These are phyloP conservation scores for Trididemnum clinides DNA, from an alignment of 23 tunicate species.

Conservation along the genomic window DNA sequence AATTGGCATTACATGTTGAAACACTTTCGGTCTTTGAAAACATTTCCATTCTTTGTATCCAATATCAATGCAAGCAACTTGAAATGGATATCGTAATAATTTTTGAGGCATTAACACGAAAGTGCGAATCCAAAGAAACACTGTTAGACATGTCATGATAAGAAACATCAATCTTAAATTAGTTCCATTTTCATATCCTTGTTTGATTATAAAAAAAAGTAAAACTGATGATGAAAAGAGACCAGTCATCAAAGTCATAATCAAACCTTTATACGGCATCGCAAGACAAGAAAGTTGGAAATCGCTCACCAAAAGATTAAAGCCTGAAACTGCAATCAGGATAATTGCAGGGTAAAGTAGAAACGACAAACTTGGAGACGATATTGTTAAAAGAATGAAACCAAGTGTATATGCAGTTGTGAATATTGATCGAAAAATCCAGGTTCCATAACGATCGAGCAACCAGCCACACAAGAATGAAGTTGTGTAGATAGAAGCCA, in stretches of 20 bases:
- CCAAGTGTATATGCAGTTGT: constrained; percentile 29
- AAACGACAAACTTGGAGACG: constrained; percentile 28
- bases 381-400: constrained; percentile 24
- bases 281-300: constrained; percentile 52
- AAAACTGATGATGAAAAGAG: constrained; percentile 40
- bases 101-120: constrained; percentile 44
- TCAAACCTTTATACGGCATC: constrained; percentile 6
- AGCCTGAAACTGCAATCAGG: constrained; percentile 40
- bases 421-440: constrained; percentile 42
- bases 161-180: constrained; percentile 17
- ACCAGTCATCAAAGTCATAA: constrained; percentile 50
- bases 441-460: constrained; percentile 54
- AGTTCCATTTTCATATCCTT: constrained; percentile 32
- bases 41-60: constrained; percentile 20
- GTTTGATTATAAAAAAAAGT: constrained; percentile 38
- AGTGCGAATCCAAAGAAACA: constrained; percentile 45
- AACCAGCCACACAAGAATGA: constrained; percentile 46
- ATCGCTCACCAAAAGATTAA: constrained; percentile 41
- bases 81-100: constrained; percentile 39
- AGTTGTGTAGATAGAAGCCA: constrained; percentile 3
- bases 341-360: constrained; percentile 45
- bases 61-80: not conserved
- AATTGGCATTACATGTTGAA: not conserved
- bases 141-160: constrained; percentile 10
- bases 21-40: not conserved